Conservation (phyloP, 2,797 vertebrate species). For the Pterois miles region DNA sequence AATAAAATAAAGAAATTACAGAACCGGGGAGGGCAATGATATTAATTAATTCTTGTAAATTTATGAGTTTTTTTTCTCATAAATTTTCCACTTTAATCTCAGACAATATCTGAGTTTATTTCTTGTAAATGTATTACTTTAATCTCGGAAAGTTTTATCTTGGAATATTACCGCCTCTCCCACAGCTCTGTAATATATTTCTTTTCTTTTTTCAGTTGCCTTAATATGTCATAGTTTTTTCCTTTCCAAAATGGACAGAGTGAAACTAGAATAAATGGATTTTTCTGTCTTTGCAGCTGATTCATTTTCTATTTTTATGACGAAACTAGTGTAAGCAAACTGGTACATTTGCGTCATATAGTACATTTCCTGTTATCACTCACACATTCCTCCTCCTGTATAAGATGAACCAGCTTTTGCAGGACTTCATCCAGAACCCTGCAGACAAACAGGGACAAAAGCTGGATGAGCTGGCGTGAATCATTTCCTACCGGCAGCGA, state of each 20-base stretch:
- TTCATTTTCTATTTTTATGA: not conserved
- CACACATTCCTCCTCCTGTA: constrained; percentile 94
- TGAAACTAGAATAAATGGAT: not conserved
- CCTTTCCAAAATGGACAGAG: not conserved
- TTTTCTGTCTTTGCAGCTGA: not conserved
- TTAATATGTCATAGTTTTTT: accelerated
- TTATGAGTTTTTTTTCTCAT: too few species aligned
- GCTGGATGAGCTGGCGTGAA: constrained; percentile 42
- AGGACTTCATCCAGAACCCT: constrained; percentile 92
- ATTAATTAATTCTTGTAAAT: too few species aligned
- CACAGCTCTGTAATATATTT: accelerated
- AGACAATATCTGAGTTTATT: too few species aligned
- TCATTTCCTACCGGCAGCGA: constrained; percentile 56
- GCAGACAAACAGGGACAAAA: constrained; percentile 44
- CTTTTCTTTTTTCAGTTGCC: too few species aligned
- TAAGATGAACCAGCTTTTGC: constrained; percentile 90
- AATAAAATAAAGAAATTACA: too few species aligned
- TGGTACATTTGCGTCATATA: not conserved
- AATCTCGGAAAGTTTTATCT: too few species aligned
- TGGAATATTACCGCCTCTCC: too few species aligned
- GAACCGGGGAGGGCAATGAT: too few species aligned
- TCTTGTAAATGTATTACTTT: too few species aligned
- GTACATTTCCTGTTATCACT: constrained; percentile 65
- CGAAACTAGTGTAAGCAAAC: not conserved
- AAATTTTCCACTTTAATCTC: too few species aligned